Evolutionary conservation across 2,888 invertebrate genomes (phyloP), one percentile per base, ranked within the genome.

Genomic region (Sinopyrophorus schimmeli): DNA sequence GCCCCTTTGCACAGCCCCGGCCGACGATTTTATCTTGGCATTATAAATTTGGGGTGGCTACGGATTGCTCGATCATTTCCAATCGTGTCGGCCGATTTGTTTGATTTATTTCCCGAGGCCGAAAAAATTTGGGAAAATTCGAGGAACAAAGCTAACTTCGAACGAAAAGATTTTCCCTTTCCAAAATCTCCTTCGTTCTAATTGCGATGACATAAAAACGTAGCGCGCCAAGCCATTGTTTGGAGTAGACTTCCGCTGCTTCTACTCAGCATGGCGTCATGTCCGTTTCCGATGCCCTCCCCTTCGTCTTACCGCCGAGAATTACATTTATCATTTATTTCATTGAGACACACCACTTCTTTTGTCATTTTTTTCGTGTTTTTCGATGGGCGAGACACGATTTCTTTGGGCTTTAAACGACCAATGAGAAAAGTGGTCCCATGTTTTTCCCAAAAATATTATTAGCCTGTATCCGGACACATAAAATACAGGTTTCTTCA

Each of bases 211-310:
- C 69, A 70, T 64, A 71, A 73, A 72, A 73, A 72, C 69, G 64
- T 61, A 60, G 68, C 66, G 66, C 66, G 64, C 66, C 65, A 61
- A 59, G 66, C 73, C 63, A 72, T 73, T 73, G 72, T 73, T 70
- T 73, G 70, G 70, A 72, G 73, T 70, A 73, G 68, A 71, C 73
- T 73, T 74, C 74, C 74, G 74, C 71, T 70, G 71, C 72, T 72
- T 71, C 71, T 69, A 69, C 73, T 72, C 73, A 69, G 72, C 72
- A 71, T 73, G 74, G 73, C 74, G 74, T 74, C 73, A 73, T 74
- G 74, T 74, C 74, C 73, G 73, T 70, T 74, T 74, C 74, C 74
- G 64, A 66, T 54, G 55, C 55, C 59, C 59, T 62, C 61, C 53
- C 55, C 58, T 58, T 35, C 50, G 47, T 53, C 56, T 41, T 43